Percentiles rank a stretch among this genome's conserved stretches.
Evolutionary conservation across 2,113 vertebrate genomes (phyloP).

Genomic region (Regulus satrapa): DNA sequence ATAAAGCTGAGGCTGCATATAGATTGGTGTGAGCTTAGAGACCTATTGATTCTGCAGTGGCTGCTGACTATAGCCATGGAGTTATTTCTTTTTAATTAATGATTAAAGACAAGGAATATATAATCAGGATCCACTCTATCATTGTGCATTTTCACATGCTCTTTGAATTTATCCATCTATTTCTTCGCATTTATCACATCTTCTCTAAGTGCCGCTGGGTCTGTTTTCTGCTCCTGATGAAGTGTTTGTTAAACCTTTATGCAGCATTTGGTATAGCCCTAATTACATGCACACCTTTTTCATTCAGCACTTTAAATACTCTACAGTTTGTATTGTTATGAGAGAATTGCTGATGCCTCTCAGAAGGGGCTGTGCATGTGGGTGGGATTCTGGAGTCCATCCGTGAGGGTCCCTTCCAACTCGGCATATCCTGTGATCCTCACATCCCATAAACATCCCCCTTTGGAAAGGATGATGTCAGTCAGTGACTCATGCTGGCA

Average conservation of each 20-base stretch:
- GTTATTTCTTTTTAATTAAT: conserved; percentile 16
- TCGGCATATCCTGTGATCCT: not conserved
- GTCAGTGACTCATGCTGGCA: not conserved
- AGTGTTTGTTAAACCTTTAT: not conserved
- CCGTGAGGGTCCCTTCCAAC: not conserved
- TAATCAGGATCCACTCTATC: not conserved
- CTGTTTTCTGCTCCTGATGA: not conserved
- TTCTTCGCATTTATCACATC: not conserved
- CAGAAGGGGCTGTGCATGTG: not conserved
- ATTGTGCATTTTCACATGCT: not conserved
- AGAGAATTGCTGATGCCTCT: not conserved
- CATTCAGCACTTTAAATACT: not conserved
- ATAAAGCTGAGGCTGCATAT: conserved; percentile 26
- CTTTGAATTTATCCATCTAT: not conserved
- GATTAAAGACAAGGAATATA: not conserved
- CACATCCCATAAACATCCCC: not conserved
- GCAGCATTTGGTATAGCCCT: not conserved
- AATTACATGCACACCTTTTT: not conserved
- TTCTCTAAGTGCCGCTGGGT: not conserved
- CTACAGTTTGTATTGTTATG: not conserved
- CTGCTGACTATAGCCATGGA: conserved; percentile 14
- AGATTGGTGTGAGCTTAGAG: not conserved
- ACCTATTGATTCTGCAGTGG: conserved; percentile 29
- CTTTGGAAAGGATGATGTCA: not conserved
- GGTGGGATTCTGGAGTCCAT: not conserved